These are phyloP conservation scores for Numenius arquata DNA, from an alignment of 2,113 vertebrate genomes.

Conservation along the genomic window DNA sequence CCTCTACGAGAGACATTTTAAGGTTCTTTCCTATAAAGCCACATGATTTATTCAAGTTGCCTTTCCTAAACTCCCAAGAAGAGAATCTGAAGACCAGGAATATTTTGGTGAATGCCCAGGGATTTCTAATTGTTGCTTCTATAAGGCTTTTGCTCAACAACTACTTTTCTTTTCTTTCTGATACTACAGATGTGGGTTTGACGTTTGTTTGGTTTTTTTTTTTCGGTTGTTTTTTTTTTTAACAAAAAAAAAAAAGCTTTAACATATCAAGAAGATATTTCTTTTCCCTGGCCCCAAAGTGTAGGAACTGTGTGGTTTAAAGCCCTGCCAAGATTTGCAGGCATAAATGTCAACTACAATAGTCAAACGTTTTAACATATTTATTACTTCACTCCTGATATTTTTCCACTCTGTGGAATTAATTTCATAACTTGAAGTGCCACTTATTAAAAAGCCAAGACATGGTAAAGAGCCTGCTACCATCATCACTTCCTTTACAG, in stretches of 20 bases:
- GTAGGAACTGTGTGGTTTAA: background rate
- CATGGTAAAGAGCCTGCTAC: constrained; percentile 24
- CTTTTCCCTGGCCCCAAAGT: background rate
- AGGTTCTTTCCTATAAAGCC: background rate
- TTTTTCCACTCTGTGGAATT: constrained; percentile 50
- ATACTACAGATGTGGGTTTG: background rate
- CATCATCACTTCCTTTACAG: constrained; percentile 11
- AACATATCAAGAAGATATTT: background rate
- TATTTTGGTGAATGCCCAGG: background rate
- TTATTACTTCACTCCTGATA: constrained; percentile 43
- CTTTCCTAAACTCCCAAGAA: background rate
- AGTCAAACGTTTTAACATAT: constrained; percentile 45
- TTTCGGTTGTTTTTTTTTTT: background rate
- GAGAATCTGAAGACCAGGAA: background rate
- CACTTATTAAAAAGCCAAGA: constrained; percentile 54
- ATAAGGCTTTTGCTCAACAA: background rate
- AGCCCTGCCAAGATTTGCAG: background rate
- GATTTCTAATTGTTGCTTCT: background rate
- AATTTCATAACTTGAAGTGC: constrained; percentile 55
- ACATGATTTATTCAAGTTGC: background rate
- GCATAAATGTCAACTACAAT: constrained; percentile 40
- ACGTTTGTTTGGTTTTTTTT: background rate
- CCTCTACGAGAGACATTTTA: background rate
- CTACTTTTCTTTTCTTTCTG: background rate
- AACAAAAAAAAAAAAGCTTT: background rate